A percentile compares a stretch with the other conserved stretches of the same genome.
These are phyloP conservation scores for Hirundo rustica DNA, from an alignment of 2,797 vertebrate species.

Conservation along the genomic window DNA sequence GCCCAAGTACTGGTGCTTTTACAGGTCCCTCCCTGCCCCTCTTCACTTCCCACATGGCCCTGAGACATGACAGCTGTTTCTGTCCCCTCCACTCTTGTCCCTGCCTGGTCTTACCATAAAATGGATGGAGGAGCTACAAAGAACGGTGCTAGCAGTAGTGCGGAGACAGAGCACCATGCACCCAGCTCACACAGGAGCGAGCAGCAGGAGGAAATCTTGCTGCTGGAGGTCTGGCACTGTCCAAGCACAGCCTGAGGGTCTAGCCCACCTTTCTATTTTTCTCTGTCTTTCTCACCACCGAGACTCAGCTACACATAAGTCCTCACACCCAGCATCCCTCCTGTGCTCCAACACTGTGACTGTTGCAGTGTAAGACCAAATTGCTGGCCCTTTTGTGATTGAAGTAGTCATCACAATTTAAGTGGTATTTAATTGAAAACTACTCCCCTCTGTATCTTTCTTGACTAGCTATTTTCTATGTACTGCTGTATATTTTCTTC, in stretches of 20 bases:
- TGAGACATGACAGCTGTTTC: not conserved
- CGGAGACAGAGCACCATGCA: not conserved
- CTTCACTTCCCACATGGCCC: not conserved
- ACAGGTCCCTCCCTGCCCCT: not conserved
- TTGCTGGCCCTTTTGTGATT: not conserved
- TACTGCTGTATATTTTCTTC: not conserved
- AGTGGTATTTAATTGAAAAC: not conserved
- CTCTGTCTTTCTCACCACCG: not conserved
- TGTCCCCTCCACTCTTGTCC: not conserved
- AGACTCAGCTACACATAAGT: not conserved
- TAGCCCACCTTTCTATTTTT: not conserved
- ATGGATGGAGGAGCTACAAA: not conserved
- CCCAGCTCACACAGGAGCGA: not conserved
- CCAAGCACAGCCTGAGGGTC: not conserved
- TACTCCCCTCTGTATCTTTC: not conserved
- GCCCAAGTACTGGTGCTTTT: not conserved
- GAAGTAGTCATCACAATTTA: not conserved
- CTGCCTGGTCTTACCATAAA: not conserved
- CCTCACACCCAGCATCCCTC: not conserved
- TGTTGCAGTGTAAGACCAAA: not conserved
- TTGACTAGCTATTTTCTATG: not conserved
- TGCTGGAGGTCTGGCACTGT: not conserved
- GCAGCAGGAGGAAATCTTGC: not conserved
- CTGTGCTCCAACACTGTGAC: not conserved
- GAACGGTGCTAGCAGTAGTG: accelerated